Conservation (phyloP, 2,797 vertebrate species). For the Poeciliopsis presidionis region DNA sequence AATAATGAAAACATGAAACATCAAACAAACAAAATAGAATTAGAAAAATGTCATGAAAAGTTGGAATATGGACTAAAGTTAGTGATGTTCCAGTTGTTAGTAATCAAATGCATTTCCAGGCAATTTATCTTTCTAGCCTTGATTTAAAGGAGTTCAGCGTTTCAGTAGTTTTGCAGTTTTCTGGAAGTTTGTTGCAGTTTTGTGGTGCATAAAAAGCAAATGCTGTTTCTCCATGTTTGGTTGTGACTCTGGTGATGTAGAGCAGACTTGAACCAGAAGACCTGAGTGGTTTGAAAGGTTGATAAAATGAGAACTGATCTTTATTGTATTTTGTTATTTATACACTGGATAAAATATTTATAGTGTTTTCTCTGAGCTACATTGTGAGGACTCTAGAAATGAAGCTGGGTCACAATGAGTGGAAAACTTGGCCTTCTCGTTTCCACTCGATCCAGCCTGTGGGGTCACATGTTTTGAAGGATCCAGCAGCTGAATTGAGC, state of each 20-base stretch:
- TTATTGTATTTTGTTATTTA: background rate
- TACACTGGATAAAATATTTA: background rate
- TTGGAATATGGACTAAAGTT: background rate
- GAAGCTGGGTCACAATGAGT: background rate
- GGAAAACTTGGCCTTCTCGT: background rate
- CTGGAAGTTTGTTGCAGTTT: background rate
- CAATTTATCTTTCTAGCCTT: background rate
- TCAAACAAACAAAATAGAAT: background rate
- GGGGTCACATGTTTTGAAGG: background rate
- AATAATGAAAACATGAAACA: background rate
- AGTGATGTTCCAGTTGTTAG: background rate
- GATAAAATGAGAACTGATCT: background rate
- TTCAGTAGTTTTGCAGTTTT: background rate
- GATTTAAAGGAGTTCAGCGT: background rate
- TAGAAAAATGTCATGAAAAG: background rate
- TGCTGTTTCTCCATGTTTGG: background rate
- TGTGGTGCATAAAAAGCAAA: background rate
- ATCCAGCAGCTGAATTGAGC: background rate
- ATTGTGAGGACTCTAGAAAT: background rate
- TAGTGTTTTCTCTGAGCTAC: background rate
- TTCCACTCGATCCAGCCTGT: background rate
- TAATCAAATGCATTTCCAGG: background rate
- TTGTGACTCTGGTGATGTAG: background rate
- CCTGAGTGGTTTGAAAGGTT: background rate
- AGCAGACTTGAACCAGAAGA: background rate